Evolutionary conservation across 2,797 vertebrate species (phyloP).

Genomic region (Periophthalmus magnuspinnatus): DNA sequence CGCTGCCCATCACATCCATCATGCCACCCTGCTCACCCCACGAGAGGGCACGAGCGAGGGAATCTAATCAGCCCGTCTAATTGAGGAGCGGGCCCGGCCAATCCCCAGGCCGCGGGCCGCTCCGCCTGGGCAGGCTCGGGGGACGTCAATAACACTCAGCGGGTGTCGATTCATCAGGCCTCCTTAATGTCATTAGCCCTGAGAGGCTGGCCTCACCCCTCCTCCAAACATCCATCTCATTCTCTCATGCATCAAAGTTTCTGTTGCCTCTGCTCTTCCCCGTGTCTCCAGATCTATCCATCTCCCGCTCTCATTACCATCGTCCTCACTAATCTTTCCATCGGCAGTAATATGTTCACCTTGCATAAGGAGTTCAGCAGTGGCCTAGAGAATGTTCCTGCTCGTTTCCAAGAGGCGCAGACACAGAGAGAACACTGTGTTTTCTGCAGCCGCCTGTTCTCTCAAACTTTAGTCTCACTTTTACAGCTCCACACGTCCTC

Average conservation of each 20-base stretch:
- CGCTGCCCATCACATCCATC: slow-evolving; percentile 79
- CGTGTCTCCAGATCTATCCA: slow-evolving; percentile 67
- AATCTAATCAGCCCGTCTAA: slow-evolving; percentile 81
- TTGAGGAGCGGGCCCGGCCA: slow-evolving; percentile 71
- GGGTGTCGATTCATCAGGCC: slow-evolving; percentile 81
- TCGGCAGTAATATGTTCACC: slow-evolving; percentile 56
- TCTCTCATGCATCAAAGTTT: slow-evolving; percentile 64
- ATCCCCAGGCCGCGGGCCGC: slow-evolving; percentile 65
- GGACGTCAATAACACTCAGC: slow-evolving; percentile 78
- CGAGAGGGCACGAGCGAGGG: slow-evolving; percentile 72
- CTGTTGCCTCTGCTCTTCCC: slow-evolving; percentile 51
- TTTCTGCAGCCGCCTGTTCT: slow-evolving; percentile 22
- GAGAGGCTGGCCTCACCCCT: slow-evolving; percentile 73
- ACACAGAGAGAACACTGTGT: slow-evolving; percentile 6
- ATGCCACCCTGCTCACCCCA: slow-evolving; percentile 70
- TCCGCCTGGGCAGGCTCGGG: slow-evolving; percentile 58
- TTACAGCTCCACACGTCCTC: slow-evolving; percentile 16
- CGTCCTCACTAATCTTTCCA: slow-evolving; percentile 58
- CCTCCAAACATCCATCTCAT: slow-evolving; percentile 59
- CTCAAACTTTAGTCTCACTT: slow-evolving; percentile 12
- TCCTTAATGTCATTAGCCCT: slow-evolving; percentile 83
- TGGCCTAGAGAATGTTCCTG: slow-evolving; percentile 42
- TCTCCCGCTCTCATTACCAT: slow-evolving; percentile 67
- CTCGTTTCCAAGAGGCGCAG: too few species aligned
- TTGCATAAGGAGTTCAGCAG: slow-evolving; percentile 57